These are phyloP conservation scores for Pyrocephalus nanus DNA, from an alignment of 2,797 vertebrate species.

Conservation along the genomic window DNA sequence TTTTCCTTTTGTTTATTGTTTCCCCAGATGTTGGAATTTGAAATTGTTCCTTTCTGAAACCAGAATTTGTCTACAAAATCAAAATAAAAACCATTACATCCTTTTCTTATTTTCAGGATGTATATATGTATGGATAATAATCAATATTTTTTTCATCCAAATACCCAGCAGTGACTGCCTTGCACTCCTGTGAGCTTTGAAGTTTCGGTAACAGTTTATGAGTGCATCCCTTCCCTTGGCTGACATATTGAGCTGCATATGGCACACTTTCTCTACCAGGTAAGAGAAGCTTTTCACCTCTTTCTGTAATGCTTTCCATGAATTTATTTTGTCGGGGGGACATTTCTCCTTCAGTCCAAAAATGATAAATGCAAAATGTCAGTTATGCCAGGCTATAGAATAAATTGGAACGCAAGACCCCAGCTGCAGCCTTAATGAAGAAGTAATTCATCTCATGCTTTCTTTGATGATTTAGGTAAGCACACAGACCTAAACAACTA, in stretches of 20 bases:
- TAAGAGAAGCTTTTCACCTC: not conserved
- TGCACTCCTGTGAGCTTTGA: not conserved
- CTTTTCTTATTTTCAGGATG: not conserved
- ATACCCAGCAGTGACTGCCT: not conserved
- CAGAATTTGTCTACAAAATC: not conserved
- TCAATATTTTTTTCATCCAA: not conserved
- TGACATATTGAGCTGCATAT: not conserved
- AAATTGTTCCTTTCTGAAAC: not conserved
- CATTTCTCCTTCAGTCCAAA: not conserved
- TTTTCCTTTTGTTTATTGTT: not conserved
- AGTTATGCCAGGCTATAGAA: not conserved
- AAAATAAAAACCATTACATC: not conserved
- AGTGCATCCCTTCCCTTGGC: not conserved
- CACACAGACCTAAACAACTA: not conserved
- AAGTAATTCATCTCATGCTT: not conserved
- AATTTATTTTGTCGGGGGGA: not conserved
- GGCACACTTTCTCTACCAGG: accelerated
- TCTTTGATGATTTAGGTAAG: not conserved
- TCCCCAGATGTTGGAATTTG: not conserved
- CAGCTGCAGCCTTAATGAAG: not conserved
- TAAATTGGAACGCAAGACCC: not conserved
- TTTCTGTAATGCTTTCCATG: not conserved
- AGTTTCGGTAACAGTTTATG: not conserved
- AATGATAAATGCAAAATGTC: not conserved
- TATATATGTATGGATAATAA: not conserved